phyloP scores from a whole-genome alignment of 1,140 invertebrate genomes.

The Drosophila pandora region DNA sequence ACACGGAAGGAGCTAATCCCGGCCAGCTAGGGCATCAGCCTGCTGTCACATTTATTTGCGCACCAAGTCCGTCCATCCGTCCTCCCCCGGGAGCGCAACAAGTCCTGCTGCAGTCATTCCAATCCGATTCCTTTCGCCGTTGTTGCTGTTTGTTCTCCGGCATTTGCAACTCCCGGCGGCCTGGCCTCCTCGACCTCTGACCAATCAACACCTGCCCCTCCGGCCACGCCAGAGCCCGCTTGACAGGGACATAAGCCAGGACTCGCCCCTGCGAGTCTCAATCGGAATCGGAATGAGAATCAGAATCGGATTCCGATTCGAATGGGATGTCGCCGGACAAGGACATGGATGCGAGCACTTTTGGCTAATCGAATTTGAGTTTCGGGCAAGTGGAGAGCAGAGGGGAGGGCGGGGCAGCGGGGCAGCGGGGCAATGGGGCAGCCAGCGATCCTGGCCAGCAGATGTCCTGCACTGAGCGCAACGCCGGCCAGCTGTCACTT shows the following conservation, averaged over 20 bases:
- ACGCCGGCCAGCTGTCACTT: no score
- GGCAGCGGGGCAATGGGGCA: conserved; percentile 37
- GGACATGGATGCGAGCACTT: conserved; percentile 41
- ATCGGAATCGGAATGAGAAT: neutral
- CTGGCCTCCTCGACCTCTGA: neutral
- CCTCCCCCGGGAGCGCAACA: conserved; percentile 21
- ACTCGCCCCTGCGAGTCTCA: conserved; percentile 5
- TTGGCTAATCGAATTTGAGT: conserved; percentile 70
- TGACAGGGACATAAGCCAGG: conserved; percentile 61
- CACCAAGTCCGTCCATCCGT: conserved; percentile 51
- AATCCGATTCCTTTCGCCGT: conserved; percentile 45
- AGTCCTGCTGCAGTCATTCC: conserved; percentile 45
- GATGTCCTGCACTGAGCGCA: neutral
- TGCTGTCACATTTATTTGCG: conserved; percentile 76
- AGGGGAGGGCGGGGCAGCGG: conserved; percentile 4
- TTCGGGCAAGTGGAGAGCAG: conserved; percentile 62
- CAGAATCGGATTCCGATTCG: neutral
- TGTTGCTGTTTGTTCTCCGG: conserved; percentile 43
- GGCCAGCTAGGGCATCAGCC: conserved; percentile 17
- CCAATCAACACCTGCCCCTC: conserved; percentile 45
- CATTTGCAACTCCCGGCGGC: conserved; percentile 31
- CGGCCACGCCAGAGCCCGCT: conserved; percentile 19
- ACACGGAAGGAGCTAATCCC: neutral
- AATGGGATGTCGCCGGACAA: neutral
- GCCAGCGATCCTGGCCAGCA: conserved; percentile 9